Conservation (phyloP, 2,113 vertebrate genomes). For the Mus spicilegus region DNA sequence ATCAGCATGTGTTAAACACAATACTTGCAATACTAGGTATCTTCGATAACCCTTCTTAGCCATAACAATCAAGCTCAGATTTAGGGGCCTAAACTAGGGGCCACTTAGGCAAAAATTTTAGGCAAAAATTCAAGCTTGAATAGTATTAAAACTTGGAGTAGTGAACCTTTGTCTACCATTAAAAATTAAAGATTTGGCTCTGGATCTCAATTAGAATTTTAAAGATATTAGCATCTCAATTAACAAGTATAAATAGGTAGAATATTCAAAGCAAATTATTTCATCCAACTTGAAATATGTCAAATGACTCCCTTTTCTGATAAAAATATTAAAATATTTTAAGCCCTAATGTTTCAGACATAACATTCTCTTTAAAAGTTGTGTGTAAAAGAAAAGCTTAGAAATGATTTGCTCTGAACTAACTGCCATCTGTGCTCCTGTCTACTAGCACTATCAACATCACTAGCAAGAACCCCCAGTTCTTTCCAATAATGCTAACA, state of each 20-base stretch:
- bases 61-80: background rate
- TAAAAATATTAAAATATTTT: constrained; percentile 47
- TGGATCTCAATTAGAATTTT: constrained; percentile 13
- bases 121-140: background rate
- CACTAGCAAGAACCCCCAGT: background rate
- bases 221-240: constrained; percentile 28
- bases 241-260: constrained; percentile 21
- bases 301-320: background rate
- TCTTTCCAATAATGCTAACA: constrained; percentile 9
- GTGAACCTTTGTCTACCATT: background rate
- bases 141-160: background rate
- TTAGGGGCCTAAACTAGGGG: too few relatives aligned
- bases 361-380: background rate
- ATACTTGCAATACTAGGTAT: background rate
- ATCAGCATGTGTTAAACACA: background rate
- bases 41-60: background rate
- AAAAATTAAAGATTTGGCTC: background rate
- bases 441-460: background rate
- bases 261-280: constrained; percentile 53
- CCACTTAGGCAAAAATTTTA: background rate
- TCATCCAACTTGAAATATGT: constrained; percentile 39
- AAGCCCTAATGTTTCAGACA: constrained; percentile 13
- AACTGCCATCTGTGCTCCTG: background rate
- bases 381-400: background rate
- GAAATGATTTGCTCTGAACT: background rate